phyloP scores from a whole-genome alignment of 2,113 vertebrate genomes.

The Reinhardtius hippoglossoides region DNA sequence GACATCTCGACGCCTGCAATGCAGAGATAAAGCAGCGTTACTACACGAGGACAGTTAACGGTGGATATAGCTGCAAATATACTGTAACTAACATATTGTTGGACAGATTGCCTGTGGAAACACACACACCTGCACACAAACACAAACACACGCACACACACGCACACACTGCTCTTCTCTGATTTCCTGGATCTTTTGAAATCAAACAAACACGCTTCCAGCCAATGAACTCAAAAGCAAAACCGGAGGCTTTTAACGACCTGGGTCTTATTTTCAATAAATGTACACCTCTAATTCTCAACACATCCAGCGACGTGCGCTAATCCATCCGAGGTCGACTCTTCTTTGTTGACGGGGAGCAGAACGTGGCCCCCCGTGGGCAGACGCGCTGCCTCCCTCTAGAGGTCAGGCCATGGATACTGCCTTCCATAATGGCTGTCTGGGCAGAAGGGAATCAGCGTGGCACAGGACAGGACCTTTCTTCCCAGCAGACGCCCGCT shows the following conservation, averaged over 20 bases:
- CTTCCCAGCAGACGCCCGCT: conserved; percentile 25
- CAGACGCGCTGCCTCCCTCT: conserved; percentile 50
- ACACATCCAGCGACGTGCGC: background rate
- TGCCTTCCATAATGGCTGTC: conserved; percentile 34
- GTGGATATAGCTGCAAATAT: conserved; percentile 13
- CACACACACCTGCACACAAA: conserved; percentile 10
- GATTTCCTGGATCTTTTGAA: background rate
- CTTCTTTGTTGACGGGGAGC: conserved; percentile 8
- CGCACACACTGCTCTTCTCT: background rate
- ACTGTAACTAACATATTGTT: background rate
- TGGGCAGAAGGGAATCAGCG: conserved; percentile 51
- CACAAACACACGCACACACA: background rate
- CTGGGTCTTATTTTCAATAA: background rate
- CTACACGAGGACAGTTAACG: conserved; percentile 19
- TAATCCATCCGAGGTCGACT: background rate
- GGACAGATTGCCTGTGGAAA: conserved; percentile 14
- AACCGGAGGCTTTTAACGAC: conserved; percentile 4
- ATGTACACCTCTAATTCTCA: conserved; percentile 10
- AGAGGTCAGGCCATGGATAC: conserved; percentile 59
- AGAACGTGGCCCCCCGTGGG: conserved; percentile 4
- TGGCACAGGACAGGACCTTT: conserved; percentile 48
- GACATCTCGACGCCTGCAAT: conserved; percentile 57
- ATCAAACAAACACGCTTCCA: conserved; percentile 16
- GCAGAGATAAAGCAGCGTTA: conserved; percentile 52
- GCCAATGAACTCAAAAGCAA: conserved; percentile 16